Percentiles rank a stretch among this genome's conserved stretches.
These are phyloP conservation scores for Myripristis murdjan DNA, from an alignment of 2,797 vertebrate genomes.

Conservation along the genomic window DNA sequence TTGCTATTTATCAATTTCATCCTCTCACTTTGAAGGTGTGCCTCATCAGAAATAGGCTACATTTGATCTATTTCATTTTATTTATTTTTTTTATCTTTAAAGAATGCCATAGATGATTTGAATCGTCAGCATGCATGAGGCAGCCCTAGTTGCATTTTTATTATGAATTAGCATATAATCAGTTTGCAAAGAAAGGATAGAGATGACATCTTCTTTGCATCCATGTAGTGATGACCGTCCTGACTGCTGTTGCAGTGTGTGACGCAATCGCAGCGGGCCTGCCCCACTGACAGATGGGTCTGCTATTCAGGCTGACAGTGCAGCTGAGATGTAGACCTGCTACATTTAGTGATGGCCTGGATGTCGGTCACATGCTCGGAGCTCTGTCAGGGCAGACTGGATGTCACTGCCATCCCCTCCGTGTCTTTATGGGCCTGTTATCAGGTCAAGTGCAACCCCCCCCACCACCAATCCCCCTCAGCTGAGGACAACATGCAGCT, in stretches of 20 bases:
- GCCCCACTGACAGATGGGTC: constrained; percentile 41
- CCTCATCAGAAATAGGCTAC: too few species aligned
- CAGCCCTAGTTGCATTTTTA: neutral
- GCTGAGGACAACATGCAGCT: neutral
- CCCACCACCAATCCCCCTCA: too few species aligned
- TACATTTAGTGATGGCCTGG: constrained; percentile 43
- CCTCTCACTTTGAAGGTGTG: too few species aligned
- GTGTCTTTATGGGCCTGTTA: constrained; percentile 10
- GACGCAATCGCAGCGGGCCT: constrained; percentile 26
- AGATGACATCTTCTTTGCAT: neutral
- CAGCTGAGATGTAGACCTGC: constrained; percentile 44
- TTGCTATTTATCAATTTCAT: too few species aligned
- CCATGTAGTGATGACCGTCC: constrained; percentile 9
- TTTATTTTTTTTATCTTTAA: too few species aligned
- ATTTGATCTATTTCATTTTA: too few species aligned
- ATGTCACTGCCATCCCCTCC: constrained; percentile 13
- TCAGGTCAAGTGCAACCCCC: neutral
- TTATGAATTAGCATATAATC: constrained; percentile 2
- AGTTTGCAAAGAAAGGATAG: neutral
- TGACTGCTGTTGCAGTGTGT: constrained; percentile 1
- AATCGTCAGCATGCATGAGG: too few species aligned
- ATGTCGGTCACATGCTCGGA: constrained; percentile 51
- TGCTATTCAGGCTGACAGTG: constrained; percentile 48
- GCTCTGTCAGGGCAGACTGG: constrained; percentile 15
- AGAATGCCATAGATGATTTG: too few species aligned